Percentiles rank a stretch among this genome's conserved stretches.
Evolutionary conservation across 2,888 invertebrate species (phyloP).

Genomic region (Beris morrisii): DNA sequence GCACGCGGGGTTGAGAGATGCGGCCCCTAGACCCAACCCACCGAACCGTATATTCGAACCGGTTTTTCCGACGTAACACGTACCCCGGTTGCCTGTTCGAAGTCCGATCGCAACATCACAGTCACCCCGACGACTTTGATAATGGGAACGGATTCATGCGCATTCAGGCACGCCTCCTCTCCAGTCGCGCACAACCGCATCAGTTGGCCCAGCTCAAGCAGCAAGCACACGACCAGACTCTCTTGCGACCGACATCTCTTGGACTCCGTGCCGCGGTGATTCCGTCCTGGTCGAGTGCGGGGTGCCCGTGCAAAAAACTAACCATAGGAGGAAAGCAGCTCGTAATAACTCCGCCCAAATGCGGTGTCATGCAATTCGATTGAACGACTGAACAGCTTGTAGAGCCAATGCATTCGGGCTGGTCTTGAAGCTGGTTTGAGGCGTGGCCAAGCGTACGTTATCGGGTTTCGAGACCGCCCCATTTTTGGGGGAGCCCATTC

Average conservation of each 20-base stretch:
- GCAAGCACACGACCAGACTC: too few species aligned
- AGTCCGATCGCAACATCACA: neutral
- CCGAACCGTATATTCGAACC: constrained; percentile 4
- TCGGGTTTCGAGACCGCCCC: too few species aligned
- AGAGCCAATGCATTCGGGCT: constrained; percentile 2
- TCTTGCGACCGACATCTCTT: constrained; percentile 20
- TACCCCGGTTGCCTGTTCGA: too few species aligned
- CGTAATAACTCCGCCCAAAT: neutral
- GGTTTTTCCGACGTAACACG: constrained; percentile 14
- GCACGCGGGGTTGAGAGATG: constrained; percentile 10
- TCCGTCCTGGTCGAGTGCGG: neutral
- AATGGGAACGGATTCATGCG: constrained; percentile 6
- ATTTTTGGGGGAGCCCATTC: neutral
- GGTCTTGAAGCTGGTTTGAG: neutral
- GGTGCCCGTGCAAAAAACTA: neutral
- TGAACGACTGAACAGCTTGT: constrained; percentile 3
- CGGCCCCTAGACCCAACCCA: constrained; percentile 6
- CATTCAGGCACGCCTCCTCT: constrained; percentile 18
- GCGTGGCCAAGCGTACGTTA: neutral
- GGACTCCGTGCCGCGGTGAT: neutral
- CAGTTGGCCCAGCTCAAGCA: neutral
- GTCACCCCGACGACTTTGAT: neutral
- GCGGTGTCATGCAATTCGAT: neutral
- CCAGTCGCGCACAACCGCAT: neutral
- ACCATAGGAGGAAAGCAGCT: neutral